These are phyloP conservation scores for Astyanax mexicanus DNA, from an alignment of 2,797 vertebrate species.

Conservation along the genomic window DNA sequence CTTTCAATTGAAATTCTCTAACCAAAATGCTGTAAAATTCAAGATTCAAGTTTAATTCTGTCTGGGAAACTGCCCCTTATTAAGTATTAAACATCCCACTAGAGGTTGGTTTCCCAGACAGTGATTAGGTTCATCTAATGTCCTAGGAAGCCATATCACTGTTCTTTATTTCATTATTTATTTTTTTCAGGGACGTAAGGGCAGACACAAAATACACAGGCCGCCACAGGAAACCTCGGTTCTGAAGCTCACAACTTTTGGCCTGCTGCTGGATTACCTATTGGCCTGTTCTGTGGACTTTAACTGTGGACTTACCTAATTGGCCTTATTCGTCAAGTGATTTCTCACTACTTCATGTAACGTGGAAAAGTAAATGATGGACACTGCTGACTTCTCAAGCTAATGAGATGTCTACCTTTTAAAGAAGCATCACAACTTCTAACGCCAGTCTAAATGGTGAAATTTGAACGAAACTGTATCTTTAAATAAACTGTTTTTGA, in stretches of 20 bases:
- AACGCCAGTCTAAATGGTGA: not conserved
- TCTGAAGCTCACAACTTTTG: conserved; percentile 72
- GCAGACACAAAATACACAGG: conserved; percentile 92
- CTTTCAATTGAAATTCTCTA: no score
- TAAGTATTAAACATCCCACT: no score
- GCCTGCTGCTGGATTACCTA: not conserved
- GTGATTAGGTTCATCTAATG: no score
- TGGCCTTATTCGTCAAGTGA: not conserved
- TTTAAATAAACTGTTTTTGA: no score
- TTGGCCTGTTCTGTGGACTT: not conserved
- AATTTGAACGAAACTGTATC: not conserved
- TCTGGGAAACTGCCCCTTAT: no score
- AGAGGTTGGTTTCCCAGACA: no score
- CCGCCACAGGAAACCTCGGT: conserved; percentile 87
- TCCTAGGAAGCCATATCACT: not conserved
- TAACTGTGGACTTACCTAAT: no score
- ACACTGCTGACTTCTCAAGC: not conserved
- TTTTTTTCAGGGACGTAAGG: conserved; percentile 85
- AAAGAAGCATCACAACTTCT: not conserved
- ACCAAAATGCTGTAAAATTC: no score
- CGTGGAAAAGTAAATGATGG: not conserved
- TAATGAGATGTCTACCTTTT: not conserved
- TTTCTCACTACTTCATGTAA: not conserved
- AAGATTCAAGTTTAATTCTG: no score
- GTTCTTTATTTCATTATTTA: conserved; percentile 1